Evolutionary conservation across 2,113 vertebrate genomes (phyloP), one percentile per base, ranked within the genome.

Genomic region (Galeopterus variegatus): DNA sequence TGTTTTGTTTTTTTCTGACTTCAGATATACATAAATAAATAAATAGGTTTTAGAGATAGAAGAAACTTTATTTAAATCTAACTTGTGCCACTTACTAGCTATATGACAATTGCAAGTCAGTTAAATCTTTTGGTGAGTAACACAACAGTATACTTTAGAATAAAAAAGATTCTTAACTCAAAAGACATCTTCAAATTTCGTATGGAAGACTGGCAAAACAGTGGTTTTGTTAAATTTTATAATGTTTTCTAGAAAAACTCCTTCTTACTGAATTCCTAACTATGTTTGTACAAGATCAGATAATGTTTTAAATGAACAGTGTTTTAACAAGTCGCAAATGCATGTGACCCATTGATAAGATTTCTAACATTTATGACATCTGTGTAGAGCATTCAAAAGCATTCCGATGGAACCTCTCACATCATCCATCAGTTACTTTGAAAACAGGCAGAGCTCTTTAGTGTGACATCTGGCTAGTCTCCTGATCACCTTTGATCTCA

Each of bases 361-460:
- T 95, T 65, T 94, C 56, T 73, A 79, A 45, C 52, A 73, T 26
- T 58, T 90, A 79, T 45, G 67, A 95, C 41, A 64, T 31, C 86
- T n/a, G 1, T 7, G 56, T 21, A 23, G 48, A 33, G 36, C 45
- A 36, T 8, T 83, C 94, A 5, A 9, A 94, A 84, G 70, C 87
- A 91, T 92, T 93, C 88, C 69, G 14, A 0, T 0, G 0, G 41
- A 96, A 67, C 10, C 56, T 52, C 88, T 95, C 70, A 60, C 76
- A 52, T 96, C 86, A 93, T 45, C 79, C 82, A 80, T 95, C 67
- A 93, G 23, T 86, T n/a, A 48, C 77, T 92, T 93, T 93, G 5
- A 69, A 93, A 93, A 76, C 7, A 94, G 91, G n/a, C 91, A 62
- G 36, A 84, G n/a, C 76, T 92, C 50, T 65, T 76, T 58, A 90